Conservation (phyloP, 2,113 vertebrate species). For the Callipepla squamata region DNA sequence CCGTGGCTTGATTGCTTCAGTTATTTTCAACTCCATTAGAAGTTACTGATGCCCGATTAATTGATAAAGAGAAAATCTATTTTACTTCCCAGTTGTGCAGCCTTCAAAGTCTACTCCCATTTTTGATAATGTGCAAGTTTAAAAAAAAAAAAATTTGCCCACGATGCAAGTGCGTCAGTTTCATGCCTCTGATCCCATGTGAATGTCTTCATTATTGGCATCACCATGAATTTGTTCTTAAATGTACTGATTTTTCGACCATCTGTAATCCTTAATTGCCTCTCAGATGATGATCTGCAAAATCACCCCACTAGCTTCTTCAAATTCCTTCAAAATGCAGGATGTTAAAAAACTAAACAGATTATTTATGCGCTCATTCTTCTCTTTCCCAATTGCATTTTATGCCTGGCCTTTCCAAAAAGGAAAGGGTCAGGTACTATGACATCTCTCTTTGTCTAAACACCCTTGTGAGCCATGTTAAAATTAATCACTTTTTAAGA, state of each 20-base stretch:
- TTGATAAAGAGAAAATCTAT: neutral
- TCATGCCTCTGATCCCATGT: neutral
- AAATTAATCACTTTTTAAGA: slow-evolving; percentile 33
- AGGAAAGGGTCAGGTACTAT: neutral
- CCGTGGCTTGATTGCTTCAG: neutral
- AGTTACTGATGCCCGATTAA: neutral
- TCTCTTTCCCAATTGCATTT: neutral
- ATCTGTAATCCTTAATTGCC: neutral
- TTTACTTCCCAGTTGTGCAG: fast-evolving
- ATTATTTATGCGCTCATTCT: neutral
- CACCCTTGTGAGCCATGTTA: neutral
- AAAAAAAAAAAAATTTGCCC: neutral
- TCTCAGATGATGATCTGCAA: neutral
- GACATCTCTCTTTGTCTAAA: neutral
- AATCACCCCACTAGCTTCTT: neutral
- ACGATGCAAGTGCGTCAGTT: neutral
- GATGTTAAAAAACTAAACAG: neutral
- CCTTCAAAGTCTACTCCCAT: neutral
- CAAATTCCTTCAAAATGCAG: neutral
- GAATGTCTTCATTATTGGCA: neutral
- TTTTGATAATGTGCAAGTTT: neutral
- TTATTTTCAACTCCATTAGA: neutral
- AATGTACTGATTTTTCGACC: neutral
- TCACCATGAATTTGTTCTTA: neutral
- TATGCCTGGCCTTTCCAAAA: neutral